A percentile compares a stretch with the other conserved stretches of the same genome.
These are phyloP conservation scores for Xestia c-nigrum DNA, from an alignment of 2,888 invertebrate species.

Conservation along the genomic window DNA sequence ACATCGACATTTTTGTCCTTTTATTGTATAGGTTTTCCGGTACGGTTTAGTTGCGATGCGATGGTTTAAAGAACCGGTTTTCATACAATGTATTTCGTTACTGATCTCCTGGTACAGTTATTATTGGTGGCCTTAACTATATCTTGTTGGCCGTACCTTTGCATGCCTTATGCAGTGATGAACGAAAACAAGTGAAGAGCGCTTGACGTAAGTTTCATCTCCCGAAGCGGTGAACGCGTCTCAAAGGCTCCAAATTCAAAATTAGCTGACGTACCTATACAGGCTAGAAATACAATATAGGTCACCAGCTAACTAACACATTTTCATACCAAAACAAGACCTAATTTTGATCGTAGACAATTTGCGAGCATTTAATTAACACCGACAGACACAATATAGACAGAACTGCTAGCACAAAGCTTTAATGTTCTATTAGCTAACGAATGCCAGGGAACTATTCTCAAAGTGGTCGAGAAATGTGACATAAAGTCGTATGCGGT, in stretches of 20 bases:
- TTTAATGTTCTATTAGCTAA: conserved; percentile 65
- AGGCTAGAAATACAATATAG: neutral
- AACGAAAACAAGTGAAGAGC: neutral
- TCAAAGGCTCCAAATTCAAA: neutral
- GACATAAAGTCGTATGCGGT: conserved; percentile 40
- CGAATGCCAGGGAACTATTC: conserved; percentile 54
- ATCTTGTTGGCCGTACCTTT: neutral
- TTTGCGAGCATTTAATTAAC: conserved; percentile 60
- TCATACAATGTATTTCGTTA: neutral
- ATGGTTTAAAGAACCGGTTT: neutral
- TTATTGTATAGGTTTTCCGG: conserved; percentile 54
- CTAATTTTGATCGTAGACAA: conserved; percentile 39
- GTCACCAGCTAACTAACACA: neutral
- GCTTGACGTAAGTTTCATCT: neutral
- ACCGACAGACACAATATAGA: conserved; percentile 47
- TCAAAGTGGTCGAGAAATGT: conserved; percentile 50
- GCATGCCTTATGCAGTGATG: neutral
- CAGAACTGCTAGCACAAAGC: conserved; percentile 58
- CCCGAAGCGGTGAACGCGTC: neutral
- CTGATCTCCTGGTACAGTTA: neutral
- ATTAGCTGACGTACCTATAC: neutral
- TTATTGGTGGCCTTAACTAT: no score
- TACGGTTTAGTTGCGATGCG: conserved; percentile 14
- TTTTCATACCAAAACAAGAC: conserved; percentile 28
- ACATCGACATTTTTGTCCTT: conserved; percentile 65